A percentile compares a stretch with the other conserved stretches of the same genome.
These are phyloP conservation scores for Plestiodon gilberti DNA, from an alignment of 2,113 vertebrate genomes.

Conservation along the genomic window DNA sequence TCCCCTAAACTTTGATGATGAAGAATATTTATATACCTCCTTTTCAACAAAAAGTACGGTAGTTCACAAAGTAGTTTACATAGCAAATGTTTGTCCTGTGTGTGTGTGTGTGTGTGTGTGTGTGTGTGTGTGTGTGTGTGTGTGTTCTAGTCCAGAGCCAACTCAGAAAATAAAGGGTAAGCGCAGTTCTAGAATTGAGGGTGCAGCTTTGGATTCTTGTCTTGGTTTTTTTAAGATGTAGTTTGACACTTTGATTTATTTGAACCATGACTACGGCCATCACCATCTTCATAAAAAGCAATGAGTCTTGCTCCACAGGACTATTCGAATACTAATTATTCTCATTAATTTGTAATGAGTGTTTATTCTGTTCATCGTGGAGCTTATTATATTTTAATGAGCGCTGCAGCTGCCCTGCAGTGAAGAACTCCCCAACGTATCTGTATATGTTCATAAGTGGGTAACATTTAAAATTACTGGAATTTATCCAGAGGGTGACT, in stretches of 20 bases:
- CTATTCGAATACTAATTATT: conserved; percentile 50
- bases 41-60: neutral
- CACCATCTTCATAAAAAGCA: neutral
- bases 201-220: neutral
- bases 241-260: conserved; percentile 7
- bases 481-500: neutral
- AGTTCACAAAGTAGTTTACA: no score
- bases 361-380: conserved; percentile 48
- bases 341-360: conserved; percentile 58
- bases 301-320: conserved; percentile 39
- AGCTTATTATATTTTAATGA: conserved; percentile 65
- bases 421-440: conserved; percentile 38
- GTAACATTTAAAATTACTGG: conserved; percentile 22
- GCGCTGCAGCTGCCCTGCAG: conserved; percentile 37
- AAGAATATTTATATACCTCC: no score
- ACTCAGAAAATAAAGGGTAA: neutral
- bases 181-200: neutral
- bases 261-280: neutral
- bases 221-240: neutral
- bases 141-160: neutral
- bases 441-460: neutral
- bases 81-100: no score
- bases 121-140: no score
- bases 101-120: no score
- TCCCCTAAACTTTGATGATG: neutral